Evolutionary conservation across 1,140 invertebrate genomes (phyloP).

Genomic region (Danaus plexippus): DNA sequence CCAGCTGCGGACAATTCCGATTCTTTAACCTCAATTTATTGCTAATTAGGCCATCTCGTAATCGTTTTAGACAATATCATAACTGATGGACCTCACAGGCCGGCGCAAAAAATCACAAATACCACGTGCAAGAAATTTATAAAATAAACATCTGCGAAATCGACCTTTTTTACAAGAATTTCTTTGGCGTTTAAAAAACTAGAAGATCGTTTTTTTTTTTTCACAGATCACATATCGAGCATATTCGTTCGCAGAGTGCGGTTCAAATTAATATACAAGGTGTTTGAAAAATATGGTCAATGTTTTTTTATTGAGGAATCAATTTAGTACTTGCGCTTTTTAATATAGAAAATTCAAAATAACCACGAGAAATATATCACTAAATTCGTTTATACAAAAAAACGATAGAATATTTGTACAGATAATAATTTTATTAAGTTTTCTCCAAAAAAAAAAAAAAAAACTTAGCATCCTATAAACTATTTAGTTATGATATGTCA

Average conservation of each 20-base stretch:
- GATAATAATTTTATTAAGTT: slow-evolving; percentile 1
- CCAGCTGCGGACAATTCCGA: slow-evolving; percentile 19
- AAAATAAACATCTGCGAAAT: slow-evolving; percentile 64
- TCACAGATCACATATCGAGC: slow-evolving; percentile 54
- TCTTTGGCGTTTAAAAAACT: slow-evolving; percentile 39
- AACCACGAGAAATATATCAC: not conserved
- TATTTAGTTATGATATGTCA: slow-evolving; percentile 48
- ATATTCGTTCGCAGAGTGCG: slow-evolving; percentile 38
- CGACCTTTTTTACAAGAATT: slow-evolving; percentile 42
- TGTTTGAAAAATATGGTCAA: slow-evolving; percentile 4
- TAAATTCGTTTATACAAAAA: not conserved
- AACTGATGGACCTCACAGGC: slow-evolving; percentile 30
- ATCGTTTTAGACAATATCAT: slow-evolving; percentile 35
- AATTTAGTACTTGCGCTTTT: not conserved
- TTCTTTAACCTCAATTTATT: slow-evolving; percentile 31
- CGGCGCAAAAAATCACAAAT: slow-evolving; percentile 25
- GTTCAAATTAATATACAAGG: slow-evolving; percentile 13
- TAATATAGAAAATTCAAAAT: no score
- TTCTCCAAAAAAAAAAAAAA: no score
- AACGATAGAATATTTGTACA: slow-evolving; percentile 1
- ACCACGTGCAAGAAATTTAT: slow-evolving; percentile 61
- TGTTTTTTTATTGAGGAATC: no score
- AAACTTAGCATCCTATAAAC: slow-evolving; percentile 32
- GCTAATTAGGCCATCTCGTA: slow-evolving; percentile 30
- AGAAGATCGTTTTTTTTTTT: slow-evolving; percentile 32